phyloP scores from a whole-genome alignment of 2,797 vertebrate genomes.

The Benthosema pterotum region DNA sequence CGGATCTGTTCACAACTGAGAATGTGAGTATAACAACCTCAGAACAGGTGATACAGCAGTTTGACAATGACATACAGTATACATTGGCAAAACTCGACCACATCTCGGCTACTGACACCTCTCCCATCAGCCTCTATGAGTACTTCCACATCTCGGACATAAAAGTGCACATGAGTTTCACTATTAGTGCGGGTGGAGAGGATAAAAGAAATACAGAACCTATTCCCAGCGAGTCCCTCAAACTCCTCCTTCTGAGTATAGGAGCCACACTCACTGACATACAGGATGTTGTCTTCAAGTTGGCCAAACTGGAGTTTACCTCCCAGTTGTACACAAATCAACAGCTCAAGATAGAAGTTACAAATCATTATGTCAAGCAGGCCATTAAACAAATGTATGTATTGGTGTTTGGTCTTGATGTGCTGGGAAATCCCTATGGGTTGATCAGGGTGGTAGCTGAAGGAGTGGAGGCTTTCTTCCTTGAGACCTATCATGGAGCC shows the following conservation, averaged over 20 bases:
- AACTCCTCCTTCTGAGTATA: slow-evolving; percentile 95
- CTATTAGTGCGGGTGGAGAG: slow-evolving; percentile 89
- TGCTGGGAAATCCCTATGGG: slow-evolving; percentile 96
- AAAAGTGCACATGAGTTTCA: slow-evolving; percentile 97
- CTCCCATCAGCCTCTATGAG: slow-evolving; percentile 91
- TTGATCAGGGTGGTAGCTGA: slow-evolving; percentile 93
- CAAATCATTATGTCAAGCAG: slow-evolving; percentile 97
- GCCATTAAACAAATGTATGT: slow-evolving; percentile 99
- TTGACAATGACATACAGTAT: slow-evolving; percentile 90
- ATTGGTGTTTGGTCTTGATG: slow-evolving; percentile 95
- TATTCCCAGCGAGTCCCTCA: slow-evolving; percentile 88
- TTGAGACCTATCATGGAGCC: slow-evolving; percentile 97
- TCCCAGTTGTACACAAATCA: slow-evolving; percentile 92
- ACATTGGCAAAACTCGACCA: slow-evolving; percentile 86
- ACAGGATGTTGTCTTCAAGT: slow-evolving; percentile 94
- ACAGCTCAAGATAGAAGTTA: slow-evolving; percentile 89
- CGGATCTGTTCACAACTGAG: slow-evolving; percentile 86
- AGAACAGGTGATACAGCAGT: slow-evolving; percentile 88
- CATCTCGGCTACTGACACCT: slow-evolving; percentile 86
- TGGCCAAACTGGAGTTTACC: slow-evolving; percentile 91
- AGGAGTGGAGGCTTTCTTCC: slow-evolving; percentile 97
- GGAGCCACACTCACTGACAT: slow-evolving; percentile 95
- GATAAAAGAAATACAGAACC: slow-evolving; percentile 81
- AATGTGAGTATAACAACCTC: slow-evolving; percentile 72
- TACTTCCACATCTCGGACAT: slow-evolving; percentile 98